These are phyloP conservation scores for Stenotaenia linearis DNA, from an alignment of 2,888 invertebrate genomes.

Conservation along the genomic window DNA sequence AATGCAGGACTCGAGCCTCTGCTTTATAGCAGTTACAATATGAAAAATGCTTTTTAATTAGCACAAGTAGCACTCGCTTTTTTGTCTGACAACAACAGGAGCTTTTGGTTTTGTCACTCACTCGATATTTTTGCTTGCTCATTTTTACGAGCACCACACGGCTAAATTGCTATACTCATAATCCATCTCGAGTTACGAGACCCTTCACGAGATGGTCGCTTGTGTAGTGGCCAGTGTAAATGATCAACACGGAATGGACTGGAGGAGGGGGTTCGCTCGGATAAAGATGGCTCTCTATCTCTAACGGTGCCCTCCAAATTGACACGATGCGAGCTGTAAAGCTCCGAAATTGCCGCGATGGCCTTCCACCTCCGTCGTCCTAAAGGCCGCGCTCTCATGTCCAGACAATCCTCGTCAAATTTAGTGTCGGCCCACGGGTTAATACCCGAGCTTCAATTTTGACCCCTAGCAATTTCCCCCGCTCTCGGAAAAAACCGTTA, in stretches of 20 bases:
- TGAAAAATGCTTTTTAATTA: neutral
- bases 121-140: conserved; percentile 10
- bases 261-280: neutral
- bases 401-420: conserved; percentile 26
- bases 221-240: conserved; percentile 2
- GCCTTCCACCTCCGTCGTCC: conserved; percentile 20
- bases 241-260: conserved; percentile 24
- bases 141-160: conserved; percentile 21
- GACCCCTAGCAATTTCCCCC: conserved; percentile 2
- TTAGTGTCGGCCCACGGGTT: conserved; percentile 14
- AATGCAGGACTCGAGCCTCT: no score
- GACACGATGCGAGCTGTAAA: conserved; percentile 26
- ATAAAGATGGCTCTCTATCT: neutral
- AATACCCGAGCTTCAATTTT: conserved; percentile 2
- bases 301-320: neutral
- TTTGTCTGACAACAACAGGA: neutral
- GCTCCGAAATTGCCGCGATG: conserved; percentile 24
- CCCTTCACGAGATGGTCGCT: conserved; percentile 4
- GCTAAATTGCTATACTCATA: conserved; percentile 10
- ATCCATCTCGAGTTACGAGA: conserved; percentile 26
- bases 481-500: neutral
- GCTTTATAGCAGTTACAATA: no score
- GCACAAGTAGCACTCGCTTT: neutral
- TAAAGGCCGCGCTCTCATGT: conserved; percentile 21
- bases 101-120: conserved; percentile 9